Conservation (phyloP, 2,113 vertebrate species). For the Chelonoidis abingdonii region DNA sequence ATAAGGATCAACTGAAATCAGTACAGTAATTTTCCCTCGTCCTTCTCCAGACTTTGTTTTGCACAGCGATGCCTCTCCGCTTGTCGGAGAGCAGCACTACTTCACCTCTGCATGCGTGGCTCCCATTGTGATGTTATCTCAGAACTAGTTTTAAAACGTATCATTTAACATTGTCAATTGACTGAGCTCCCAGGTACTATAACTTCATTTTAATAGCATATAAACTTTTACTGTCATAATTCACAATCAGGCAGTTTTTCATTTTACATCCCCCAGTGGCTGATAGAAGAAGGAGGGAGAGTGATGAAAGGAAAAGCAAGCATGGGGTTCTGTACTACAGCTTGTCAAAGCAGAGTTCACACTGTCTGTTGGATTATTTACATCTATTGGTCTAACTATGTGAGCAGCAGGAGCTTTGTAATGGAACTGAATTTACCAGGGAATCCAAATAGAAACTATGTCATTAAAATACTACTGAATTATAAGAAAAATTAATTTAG, state of each 20-base stretch:
- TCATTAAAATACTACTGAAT: not conserved
- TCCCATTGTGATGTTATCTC: slow-evolving; percentile 14
- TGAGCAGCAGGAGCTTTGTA: slow-evolving; percentile 27
- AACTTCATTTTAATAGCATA: slow-evolving; percentile 81
- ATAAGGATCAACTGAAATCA: not conserved
- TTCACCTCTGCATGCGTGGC: not conserved
- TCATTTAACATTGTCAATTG: slow-evolving; percentile 69
- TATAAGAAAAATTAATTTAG: not conserved
- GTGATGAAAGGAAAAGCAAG: not conserved
- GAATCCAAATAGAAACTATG: not conserved
- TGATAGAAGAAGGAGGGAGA: slow-evolving; percentile 31
- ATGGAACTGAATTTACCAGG: not conserved
- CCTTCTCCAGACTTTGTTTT: not conserved
- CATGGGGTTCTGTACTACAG: not conserved
- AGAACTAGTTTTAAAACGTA: slow-evolving; percentile 65
- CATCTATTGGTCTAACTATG: not conserved
- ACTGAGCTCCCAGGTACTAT: slow-evolving; percentile 78
- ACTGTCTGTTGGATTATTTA: not conserved
- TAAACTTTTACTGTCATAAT: slow-evolving; percentile 83
- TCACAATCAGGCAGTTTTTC: slow-evolving; percentile 76
- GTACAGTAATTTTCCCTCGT: not conserved
- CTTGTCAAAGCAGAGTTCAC: slow-evolving; percentile 26
- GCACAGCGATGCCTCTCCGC: not conserved
- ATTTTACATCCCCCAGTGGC: slow-evolving; percentile 65
- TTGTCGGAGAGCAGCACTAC: not conserved